Evolutionary conservation across 2,113 vertebrate species (phyloP).

Genomic region (Tetrao urogallus): DNA sequence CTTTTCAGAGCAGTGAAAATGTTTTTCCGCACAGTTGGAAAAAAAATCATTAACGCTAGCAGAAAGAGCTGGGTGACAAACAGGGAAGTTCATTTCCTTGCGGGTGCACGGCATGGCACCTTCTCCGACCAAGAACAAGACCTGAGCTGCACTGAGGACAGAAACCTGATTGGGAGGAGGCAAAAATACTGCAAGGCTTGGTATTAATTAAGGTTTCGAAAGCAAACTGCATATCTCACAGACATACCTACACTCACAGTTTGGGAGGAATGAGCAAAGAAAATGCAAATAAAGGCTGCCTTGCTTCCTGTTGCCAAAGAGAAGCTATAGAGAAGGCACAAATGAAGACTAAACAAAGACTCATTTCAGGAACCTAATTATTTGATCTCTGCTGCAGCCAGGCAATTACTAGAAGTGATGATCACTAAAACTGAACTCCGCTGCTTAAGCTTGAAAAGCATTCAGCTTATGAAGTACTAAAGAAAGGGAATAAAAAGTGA

Average conservation of each 20-base stretch:
- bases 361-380: conserved; percentile 12
- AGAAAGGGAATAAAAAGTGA: background rate
- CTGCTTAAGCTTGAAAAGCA: conserved; percentile 22
- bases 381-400: conserved; percentile 17
- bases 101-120: background rate
- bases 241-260: fast-evolving
- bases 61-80: conserved; percentile 5
- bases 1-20: conserved; percentile 73
- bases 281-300: background rate
- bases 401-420: conserved; percentile 19
- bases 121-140: background rate
- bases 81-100: conserved; percentile 20
- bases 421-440: conserved; percentile 12
- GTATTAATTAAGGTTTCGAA: background rate
- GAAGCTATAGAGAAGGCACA: background rate
- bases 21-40: conserved; percentile 24
- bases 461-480: conserved; percentile 6
- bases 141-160: background rate
- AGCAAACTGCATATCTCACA: background rate
- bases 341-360: conserved; percentile 21
- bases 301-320: background rate
- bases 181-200: background rate
- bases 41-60: conserved; percentile 41
- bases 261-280: background rate
- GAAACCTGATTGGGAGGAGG: background rate